A percentile compares a stretch with the other conserved stretches of the same genome.
Conservation (phyloP, 2,888 invertebrate species). For the Creontiades dilutus region DNA sequence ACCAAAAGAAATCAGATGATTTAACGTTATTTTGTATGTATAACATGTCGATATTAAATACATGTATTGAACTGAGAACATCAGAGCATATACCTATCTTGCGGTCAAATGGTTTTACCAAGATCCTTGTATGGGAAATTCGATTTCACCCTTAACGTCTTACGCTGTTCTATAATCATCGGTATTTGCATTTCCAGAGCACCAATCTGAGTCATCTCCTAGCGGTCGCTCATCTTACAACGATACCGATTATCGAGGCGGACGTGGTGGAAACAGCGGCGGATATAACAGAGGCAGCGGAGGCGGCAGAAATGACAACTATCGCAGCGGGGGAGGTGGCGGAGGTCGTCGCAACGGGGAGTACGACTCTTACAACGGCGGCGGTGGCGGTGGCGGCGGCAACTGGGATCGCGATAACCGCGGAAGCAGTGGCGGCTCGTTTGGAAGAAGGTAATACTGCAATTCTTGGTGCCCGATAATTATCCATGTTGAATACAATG, state of each 20-base stretch:
- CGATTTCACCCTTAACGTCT: too few relatives aligned
- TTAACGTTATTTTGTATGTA: too few relatives aligned
- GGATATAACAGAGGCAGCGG: slow-evolving; percentile 78
- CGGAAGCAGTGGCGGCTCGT: slow-evolving; percentile 67
- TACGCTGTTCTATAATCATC: too few relatives aligned
- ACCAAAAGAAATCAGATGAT: too few relatives aligned
- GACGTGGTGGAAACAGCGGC: slow-evolving; percentile 78
- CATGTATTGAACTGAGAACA: too few relatives aligned
- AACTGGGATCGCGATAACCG: slow-evolving; percentile 76
- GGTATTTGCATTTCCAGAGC: not conserved
- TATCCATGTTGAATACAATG: too few relatives aligned
- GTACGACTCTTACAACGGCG: slow-evolving; percentile 76
- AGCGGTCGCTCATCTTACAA: slow-evolving; percentile 67
- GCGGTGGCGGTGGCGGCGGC: slow-evolving; percentile 78
- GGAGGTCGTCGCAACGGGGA: slow-evolving; percentile 75
- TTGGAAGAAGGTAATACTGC: slow-evolving; percentile 34
- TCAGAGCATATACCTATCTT: too few relatives aligned
- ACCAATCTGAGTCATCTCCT: slow-evolving; percentile 24
- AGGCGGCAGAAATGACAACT: slow-evolving; percentile 81
- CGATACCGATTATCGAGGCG: slow-evolving; percentile 78
- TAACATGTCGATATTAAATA: too few relatives aligned
- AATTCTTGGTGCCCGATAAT: not conserved
- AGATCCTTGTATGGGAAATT: too few relatives aligned
- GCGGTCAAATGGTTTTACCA: too few relatives aligned
- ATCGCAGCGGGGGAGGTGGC: slow-evolving; percentile 78